phyloP scores from a whole-genome alignment of 2,113 vertebrate genomes.

The rat (Rattus norvegicus) region DNA sequence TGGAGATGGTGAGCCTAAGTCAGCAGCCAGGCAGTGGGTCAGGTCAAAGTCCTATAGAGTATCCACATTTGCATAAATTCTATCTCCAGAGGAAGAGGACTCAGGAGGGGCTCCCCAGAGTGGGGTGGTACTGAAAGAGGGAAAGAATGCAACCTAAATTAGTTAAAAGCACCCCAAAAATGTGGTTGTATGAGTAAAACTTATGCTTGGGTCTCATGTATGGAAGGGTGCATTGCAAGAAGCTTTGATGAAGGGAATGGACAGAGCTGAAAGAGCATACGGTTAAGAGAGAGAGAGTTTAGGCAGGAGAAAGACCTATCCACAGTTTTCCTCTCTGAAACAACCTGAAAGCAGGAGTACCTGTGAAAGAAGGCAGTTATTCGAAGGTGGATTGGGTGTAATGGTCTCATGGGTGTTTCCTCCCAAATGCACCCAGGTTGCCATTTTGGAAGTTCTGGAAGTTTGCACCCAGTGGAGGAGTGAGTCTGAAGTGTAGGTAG shows the following conservation, averaged over 20 bases:
- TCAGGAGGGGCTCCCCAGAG: no score
- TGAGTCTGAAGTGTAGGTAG: neutral
- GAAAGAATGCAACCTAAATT: neutral
- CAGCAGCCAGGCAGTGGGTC: neutral
- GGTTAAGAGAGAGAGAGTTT: neutral
- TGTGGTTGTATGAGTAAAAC: rapidly evolving
- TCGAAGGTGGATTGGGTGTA: neutral
- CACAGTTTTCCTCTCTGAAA: neutral
- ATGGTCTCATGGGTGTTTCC: no score
- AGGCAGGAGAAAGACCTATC: neutral
- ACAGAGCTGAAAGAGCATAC: rapidly evolving
- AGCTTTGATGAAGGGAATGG: no score
- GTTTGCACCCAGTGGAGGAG: rapidly evolving
- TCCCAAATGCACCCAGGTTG: no score
- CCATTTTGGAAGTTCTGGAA: neutral
- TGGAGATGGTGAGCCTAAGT: neutral
- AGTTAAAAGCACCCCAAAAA: rapidly evolving
- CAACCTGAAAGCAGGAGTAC: neutral
- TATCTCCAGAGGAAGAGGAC: neutral
- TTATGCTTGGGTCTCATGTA: neutral
- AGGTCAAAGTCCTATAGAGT: no score
- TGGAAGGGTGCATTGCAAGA: neutral
- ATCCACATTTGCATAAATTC: neutral
- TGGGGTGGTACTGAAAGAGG: neutral
- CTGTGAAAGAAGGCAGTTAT: rapidly evolving